Base-by-base conservation (phyloP, 2,797 vertebrate species). In the Scolopax rusticola region DNA sequence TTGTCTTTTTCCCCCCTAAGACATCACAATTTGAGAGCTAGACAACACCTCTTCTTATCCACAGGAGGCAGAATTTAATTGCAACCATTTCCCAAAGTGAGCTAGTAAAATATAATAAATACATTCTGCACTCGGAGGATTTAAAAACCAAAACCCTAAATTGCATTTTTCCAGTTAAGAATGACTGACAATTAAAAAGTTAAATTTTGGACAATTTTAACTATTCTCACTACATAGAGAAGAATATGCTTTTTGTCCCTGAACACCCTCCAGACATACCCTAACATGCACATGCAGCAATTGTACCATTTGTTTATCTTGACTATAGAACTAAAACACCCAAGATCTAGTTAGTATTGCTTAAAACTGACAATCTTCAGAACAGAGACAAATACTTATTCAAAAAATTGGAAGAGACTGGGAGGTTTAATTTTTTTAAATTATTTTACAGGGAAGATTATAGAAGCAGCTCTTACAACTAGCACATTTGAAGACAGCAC, bases 381-480 rank as follows among this genome's bases (percentile, higher is more conserved):
- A 59, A 43, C 7, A 51, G 3, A 9, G 4, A 25, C 3, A 85
- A 76, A 83, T 10, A 12, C 6, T 81, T 60, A 8, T 0, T 6
- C 27, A 56, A 93, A 32, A 2, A 54, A 12, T 3, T 38, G 8
- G 10, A 68, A 50, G 4, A 30, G 17, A 36, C 3, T 10, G 14
- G 5, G 4, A 43, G 5, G 3, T 6, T 47, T 8, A 3, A 2
- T 24, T 40, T 15, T 12, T 27, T 33, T 18, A 28, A 18, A 11
- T 24, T 2, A 28, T 80, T 85, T 85, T 15, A 61, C 9, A 33
- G 15, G 18, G 9, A 60, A 4, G 28, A 63, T 79, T 79, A 17
- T 4, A 73, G 43, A 45, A 69, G n/a, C 25, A 84, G 21, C 8
- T 73, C 43, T 84, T 15, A 43, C 12, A 63, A 3, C 2, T 4